phyloP scores from a whole-genome alignment of 2,113 vertebrate genomes.

The Eclectus roratus region DNA sequence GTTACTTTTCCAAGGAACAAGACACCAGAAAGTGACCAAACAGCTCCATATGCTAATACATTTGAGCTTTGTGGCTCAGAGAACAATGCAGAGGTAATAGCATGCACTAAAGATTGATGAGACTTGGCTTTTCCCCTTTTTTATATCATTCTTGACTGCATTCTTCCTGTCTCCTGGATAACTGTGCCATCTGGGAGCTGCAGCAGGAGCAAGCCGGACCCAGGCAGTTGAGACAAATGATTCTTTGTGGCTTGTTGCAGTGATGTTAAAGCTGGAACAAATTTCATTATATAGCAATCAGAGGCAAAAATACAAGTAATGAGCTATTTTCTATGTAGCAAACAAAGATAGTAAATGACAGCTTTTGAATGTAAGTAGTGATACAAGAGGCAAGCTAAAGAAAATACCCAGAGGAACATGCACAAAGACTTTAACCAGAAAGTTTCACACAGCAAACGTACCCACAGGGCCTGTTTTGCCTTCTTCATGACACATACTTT shows the following conservation, averaged over 20 bases:
- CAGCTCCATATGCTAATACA: neutral
- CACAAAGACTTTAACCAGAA: neutral
- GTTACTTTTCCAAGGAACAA: neutral
- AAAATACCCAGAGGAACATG: neutral
- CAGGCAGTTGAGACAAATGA: neutral
- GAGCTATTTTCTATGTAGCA: neutral
- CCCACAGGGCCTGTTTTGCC: neutral
- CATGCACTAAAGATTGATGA: neutral
- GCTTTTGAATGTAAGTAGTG: neutral
- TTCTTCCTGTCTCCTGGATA: slow-evolving; percentile 21
- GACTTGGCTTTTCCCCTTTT: neutral
- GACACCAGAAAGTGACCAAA: neutral
- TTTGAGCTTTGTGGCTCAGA: accelerated
- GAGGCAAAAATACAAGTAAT: neutral
- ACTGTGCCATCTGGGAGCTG: neutral
- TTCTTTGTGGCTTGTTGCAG: neutral
- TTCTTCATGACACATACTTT: neutral
- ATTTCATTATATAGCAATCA: slow-evolving; percentile 19
- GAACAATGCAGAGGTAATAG: neutral
- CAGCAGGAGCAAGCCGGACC: neutral
- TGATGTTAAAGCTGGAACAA: slow-evolving; percentile 3
- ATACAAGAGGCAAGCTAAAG: neutral
- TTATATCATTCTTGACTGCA: neutral
- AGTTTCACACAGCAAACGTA: neutral
- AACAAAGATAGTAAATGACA: neutral